Evolutionary conservation across 2,888 invertebrate species (phyloP), one percentile per base, ranked within the genome.

Genomic region (Watsonalla cultraria): DNA sequence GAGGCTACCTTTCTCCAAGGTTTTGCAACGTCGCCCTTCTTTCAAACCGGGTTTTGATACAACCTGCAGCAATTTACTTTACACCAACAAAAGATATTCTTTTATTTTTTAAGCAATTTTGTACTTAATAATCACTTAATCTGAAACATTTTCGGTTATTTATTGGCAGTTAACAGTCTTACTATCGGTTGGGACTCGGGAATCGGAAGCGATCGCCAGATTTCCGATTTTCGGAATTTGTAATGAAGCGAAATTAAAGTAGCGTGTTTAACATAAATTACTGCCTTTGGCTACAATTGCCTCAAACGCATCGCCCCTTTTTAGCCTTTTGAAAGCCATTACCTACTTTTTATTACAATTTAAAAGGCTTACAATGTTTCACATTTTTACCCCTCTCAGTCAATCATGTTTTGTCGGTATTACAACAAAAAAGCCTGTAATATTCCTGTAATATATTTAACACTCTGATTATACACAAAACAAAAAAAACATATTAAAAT

Each of bases 1-100:
- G 82, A 82, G 80, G 74, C 84, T 83, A 82, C 89, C 87, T 89
- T 90, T 88, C 88, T 87, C 88, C 86, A 78, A 82, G 81, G 82
- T 86, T 86, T 84, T 76, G 84, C 77, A 84, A 84, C 73, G 64
- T 65, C 74, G 85, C 83, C 86, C 86, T 87, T 86, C 80, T 86
- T 86, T 82, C 68, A 61, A 71, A 72, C 73, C 69, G 62, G 71
- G 77, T 76, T 77, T 77, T 77, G 74, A 68, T 67, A 64, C 74
- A 67, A 72, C 68, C 62, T 63, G 62, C 62, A 55, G 64, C 75
- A 74, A 78, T 78, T 80, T 80, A 76, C 68, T 76, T 59, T 57
- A 68, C 62, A 64, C 66, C 65, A 78, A 82, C 80, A 82, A 83
- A 84, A 80, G 78, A 78, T 78, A 75, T 80, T 77, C 78, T 80